Conservation (phyloP, 2,888 invertebrate species). For the Aricia artaxerxes region DNA sequence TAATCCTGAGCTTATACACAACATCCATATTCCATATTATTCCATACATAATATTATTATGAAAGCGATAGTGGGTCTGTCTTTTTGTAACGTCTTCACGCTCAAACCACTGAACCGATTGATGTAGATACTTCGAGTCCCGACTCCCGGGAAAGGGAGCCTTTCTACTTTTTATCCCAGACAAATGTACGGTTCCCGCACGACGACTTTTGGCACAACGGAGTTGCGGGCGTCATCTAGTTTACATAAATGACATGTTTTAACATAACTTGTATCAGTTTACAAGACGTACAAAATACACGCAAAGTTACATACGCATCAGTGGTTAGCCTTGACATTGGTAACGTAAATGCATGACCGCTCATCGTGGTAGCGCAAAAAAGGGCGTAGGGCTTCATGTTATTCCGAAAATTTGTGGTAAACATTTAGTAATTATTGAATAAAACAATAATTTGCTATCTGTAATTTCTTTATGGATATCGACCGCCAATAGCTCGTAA, state of each 20-base stretch:
- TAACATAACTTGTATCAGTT: conserved; percentile 17
- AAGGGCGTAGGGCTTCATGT: conserved; percentile 10
- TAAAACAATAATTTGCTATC: neutral
- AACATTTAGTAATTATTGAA: neutral
- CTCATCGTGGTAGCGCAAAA: neutral
- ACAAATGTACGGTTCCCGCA: no score
- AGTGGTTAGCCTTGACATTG: conserved; percentile 25
- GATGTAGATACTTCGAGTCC: no score
- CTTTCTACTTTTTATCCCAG: neutral
- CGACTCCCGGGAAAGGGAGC: neutral
- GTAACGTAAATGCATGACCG: neutral
- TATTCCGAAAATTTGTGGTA: neutral
- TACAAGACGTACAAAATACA: conserved; percentile 25
- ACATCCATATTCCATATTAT: neutral
- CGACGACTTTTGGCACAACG: no score
- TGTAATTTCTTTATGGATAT: neutral
- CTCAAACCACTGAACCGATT: no score
- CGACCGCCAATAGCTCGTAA: neutral
- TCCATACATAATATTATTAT: no score
- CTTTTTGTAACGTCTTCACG: no score
- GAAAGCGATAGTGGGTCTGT: no score
- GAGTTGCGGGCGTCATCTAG: no score
- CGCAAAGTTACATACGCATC: conserved; percentile 11
- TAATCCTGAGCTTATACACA: neutral
- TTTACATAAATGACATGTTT: neutral